Percentiles rank a stretch among this genome's conserved stretches.
Conservation (phyloP, 2,888 invertebrate species). For the Heliothis peltigera region DNA sequence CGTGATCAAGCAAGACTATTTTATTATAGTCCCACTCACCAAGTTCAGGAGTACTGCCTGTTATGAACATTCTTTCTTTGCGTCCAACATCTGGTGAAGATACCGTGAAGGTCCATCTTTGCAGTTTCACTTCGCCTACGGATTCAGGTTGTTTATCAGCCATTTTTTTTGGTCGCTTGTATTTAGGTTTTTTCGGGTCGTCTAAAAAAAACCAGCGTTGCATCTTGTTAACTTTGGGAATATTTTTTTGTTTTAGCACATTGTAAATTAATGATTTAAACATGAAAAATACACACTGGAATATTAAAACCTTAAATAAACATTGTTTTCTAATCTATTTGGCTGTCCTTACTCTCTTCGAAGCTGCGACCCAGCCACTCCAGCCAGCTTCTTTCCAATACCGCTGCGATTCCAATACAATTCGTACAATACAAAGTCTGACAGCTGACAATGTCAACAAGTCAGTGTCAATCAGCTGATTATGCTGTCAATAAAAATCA, state of each 20-base stretch:
- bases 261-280: conserved; percentile 29
- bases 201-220: conserved; percentile 92
- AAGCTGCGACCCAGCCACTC: conserved; percentile 8
- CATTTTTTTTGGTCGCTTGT: conserved; percentile 75
- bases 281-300: conserved; percentile 41
- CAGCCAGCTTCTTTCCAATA: conserved; percentile 7
- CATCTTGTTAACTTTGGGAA: conserved; percentile 75
- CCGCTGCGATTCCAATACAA: too few relatives aligned
- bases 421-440: too few relatives aligned
- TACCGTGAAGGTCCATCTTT: conserved; percentile 84
- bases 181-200: conserved; percentile 80
- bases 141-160: conserved; percentile 67
- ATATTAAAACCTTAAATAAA: conserved; percentile 32
- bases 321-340: conserved; percentile 43
- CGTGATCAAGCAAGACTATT: conserved; percentile 89
- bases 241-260: conserved; percentile 29
- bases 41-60: conserved; percentile 92
- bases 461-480: conserved; percentile 1
- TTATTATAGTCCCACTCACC: conserved; percentile 93
- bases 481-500: too few relatives aligned
- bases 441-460: neutral
- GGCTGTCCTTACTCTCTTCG: conserved; percentile 33
- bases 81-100: conserved; percentile 87
- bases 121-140: conserved; percentile 69
- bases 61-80: conserved; percentile 92